Percentiles rank a stretch among this genome's conserved stretches.
Evolutionary conservation across 2,113 vertebrate species (phyloP).

Genomic region (Gulo gulo): DNA sequence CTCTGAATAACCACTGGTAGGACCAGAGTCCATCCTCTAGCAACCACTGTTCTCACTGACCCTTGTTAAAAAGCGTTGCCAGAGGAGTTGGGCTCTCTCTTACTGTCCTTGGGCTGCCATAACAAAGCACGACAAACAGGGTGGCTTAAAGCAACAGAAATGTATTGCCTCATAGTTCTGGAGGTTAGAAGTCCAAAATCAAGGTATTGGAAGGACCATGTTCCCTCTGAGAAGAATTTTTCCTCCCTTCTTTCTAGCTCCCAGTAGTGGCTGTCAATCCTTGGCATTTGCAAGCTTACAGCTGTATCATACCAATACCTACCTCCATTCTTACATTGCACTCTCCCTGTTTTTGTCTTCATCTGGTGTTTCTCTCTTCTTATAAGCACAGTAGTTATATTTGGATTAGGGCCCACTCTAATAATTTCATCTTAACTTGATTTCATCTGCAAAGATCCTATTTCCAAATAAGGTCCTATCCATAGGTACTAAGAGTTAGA

Average conservation of each 20-base stretch:
- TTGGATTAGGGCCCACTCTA: not conserved
- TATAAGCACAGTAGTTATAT: not conserved
- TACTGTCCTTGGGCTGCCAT: not conserved
- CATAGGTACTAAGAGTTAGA: not conserved
- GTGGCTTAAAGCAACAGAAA: not conserved
- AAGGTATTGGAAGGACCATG: not conserved
- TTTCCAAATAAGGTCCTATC: not conserved
- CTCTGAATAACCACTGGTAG: not conserved
- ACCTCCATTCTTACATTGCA: not conserved
- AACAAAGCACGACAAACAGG: not conserved
- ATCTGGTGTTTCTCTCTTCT: not conserved
- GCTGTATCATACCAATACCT: not conserved
- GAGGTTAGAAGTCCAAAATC: not conserved
- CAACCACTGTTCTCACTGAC: not conserved
- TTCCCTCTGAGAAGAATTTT: not conserved
- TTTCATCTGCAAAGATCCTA: not conserved
- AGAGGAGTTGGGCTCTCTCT: not conserved
- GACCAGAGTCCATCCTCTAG: not conserved
- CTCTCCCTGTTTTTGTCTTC: not conserved
- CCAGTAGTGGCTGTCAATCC: not conserved
- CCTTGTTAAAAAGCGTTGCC: not conserved
- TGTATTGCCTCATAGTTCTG: not conserved
- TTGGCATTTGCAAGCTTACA: not conserved
- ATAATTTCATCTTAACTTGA: not conserved
- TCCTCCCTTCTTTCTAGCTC: not conserved